Percentiles rank a stretch among this genome's conserved stretches.
These are phyloP conservation scores for Poeciliopsis presidionis DNA, from an alignment of 2,797 vertebrate species.

Conservation along the genomic window DNA sequence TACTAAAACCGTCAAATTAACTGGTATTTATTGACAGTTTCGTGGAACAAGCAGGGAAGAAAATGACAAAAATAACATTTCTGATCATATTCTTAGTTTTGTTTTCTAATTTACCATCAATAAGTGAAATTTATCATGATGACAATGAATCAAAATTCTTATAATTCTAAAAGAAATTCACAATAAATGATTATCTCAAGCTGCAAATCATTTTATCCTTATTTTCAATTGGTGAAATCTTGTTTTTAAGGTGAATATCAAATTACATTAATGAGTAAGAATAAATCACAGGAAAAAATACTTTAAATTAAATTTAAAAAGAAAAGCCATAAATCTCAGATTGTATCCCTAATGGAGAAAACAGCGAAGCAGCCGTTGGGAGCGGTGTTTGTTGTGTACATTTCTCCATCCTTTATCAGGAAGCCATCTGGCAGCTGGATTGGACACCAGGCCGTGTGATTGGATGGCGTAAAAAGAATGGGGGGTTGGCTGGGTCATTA, in stretches of 20 bases:
- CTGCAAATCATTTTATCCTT: background rate
- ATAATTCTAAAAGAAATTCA: too few species aligned
- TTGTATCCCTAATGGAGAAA: background rate
- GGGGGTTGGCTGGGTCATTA: constrained; percentile 72
- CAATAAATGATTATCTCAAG: background rate
- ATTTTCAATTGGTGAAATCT: background rate
- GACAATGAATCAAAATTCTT: too few species aligned
- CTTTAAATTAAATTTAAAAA: background rate
- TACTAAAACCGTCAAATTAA: too few species aligned
- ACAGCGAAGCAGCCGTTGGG: constrained; percentile 27
- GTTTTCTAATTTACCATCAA: too few species aligned
- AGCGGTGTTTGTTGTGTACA: constrained; percentile 45
- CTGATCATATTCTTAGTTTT: too few species aligned
- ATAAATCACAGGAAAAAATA: background rate
- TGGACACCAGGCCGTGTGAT: constrained; percentile 67
- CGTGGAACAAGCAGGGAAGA: too few species aligned
- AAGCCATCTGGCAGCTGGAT: constrained; percentile 80
- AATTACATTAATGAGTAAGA: background rate
- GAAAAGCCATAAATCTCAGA: background rate
- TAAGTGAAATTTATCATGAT: too few species aligned
- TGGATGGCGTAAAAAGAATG: constrained; percentile 74
- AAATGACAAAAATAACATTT: too few species aligned
- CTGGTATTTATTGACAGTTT: too few species aligned
- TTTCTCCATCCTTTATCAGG: constrained; percentile 72
- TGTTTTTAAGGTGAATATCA: background rate